phyloP scores from a whole-genome alignment of 2,797 vertebrate species.

The Phalanger gymnotis region DNA sequence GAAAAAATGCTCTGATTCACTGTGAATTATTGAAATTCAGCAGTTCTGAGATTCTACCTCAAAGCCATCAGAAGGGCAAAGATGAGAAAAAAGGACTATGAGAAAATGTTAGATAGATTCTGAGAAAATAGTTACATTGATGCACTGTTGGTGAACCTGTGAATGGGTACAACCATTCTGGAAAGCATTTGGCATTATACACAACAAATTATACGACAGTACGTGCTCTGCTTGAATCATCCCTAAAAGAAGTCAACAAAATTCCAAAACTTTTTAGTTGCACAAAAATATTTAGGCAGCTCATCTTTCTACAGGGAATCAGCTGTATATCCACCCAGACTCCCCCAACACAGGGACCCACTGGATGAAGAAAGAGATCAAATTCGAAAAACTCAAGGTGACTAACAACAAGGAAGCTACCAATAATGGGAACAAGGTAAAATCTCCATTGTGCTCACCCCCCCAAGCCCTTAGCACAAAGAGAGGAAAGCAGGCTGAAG shows the following conservation, averaged over 20 bases:
- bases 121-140: not conserved
- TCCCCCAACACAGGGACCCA: constrained; percentile 97
- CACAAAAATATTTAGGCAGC: constrained; percentile 19
- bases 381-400: constrained; percentile 97
- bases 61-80: not conserved
- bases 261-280: not conserved
- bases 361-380: constrained; percentile 98
- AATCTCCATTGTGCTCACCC: not conserved
- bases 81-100: not conserved
- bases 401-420: constrained; percentile 98
- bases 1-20: not conserved
- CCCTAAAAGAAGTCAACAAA: not conserved
- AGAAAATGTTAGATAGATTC: not conserved
- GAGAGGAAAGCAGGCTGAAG: not conserved
- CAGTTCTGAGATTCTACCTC: not conserved
- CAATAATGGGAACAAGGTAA: constrained; percentile 94
- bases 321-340: constrained; percentile 95
- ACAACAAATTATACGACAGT: not conserved
- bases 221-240: not conserved
- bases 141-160: not conserved
- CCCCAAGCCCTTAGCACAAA: not conserved
- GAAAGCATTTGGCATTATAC: not conserved
- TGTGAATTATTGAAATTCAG: not conserved
- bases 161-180: not conserved
- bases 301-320: constrained; percentile 88